These are phyloP conservation scores for Drosophila prostipennis DNA, from an alignment of 2,888 invertebrate genomes.

Conservation along the genomic window DNA sequence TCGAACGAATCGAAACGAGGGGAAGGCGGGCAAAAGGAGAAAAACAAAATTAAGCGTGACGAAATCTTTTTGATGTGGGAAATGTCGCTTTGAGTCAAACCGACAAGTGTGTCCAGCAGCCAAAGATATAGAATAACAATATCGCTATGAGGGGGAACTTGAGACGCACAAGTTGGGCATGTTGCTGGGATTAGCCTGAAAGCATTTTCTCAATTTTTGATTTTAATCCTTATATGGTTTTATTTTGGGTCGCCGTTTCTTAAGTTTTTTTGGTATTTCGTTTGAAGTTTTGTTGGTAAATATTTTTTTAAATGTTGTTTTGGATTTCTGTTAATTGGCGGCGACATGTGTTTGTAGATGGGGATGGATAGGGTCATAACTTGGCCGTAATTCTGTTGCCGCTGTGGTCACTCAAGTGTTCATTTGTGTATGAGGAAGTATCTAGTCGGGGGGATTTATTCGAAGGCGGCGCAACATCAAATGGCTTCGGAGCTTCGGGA, in stretches of 20 bases:
- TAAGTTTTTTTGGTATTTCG: slow-evolving; percentile 18
- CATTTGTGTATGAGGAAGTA: slow-evolving; percentile 69
- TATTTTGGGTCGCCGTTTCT: slow-evolving; percentile 28
- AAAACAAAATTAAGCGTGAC: slow-evolving; percentile 73
- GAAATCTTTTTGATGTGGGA: slow-evolving; percentile 81
- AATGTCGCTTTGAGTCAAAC: slow-evolving; percentile 77
- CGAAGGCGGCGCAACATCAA: slow-evolving; percentile 68
- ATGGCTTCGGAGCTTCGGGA: slow-evolving; percentile 38
- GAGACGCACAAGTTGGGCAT: slow-evolving; percentile 68
- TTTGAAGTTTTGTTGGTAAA: slow-evolving; percentile 51
- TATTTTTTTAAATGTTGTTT: slow-evolving; percentile 70
- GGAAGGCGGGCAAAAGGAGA: slow-evolving; percentile 18
- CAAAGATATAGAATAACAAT: slow-evolving; percentile 46
- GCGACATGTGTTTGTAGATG: slow-evolving; percentile 78
- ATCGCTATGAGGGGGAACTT: slow-evolving; percentile 49
- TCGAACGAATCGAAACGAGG: slow-evolving; percentile 50
- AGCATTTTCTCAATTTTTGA: slow-evolving; percentile 71
- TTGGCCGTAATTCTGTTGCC: slow-evolving; percentile 15
- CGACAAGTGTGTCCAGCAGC: slow-evolving; percentile 79
- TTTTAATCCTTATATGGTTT: slow-evolving; percentile 68
- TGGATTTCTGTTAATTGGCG: slow-evolving; percentile 77
- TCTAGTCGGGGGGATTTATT: slow-evolving; percentile 68
- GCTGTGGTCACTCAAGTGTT: slow-evolving; percentile 60
- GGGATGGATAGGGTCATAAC: slow-evolving; percentile 41
- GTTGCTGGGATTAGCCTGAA: slow-evolving; percentile 79